Evolutionary conservation across 2,113 vertebrate species (phyloP).

Genomic region (Steatornis caripensis): DNA sequence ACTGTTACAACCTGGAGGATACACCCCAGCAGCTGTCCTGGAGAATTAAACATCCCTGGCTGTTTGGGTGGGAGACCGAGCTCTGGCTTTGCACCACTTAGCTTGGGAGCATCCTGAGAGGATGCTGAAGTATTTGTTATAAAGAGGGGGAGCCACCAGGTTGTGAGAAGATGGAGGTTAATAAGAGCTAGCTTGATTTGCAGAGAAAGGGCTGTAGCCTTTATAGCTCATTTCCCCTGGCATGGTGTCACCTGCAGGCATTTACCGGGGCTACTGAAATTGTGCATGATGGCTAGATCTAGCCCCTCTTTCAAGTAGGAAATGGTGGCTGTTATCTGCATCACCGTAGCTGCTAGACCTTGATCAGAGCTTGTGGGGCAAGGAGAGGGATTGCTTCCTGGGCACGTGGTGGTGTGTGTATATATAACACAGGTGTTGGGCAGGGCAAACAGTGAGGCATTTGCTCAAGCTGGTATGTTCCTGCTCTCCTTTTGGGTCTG

Average conservation of each 20-base stretch:
- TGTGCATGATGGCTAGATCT: not conserved
- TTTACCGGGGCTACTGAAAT: not conserved
- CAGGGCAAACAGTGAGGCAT: not conserved
- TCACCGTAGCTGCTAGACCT: not conserved
- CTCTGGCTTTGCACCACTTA: not conserved
- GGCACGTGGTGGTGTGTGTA: not conserved
- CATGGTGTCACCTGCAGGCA: not conserved
- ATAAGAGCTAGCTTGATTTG: not conserved
- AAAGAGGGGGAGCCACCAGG: not conserved
- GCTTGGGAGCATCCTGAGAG: not conserved
- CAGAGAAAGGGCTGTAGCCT: not conserved
- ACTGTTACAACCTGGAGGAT: not conserved
- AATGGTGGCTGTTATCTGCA: not conserved
- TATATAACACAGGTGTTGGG: not conserved
- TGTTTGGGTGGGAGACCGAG: not conserved
- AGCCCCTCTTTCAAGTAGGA: not conserved
- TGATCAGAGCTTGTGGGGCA: not conserved
- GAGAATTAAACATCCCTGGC: not conserved
- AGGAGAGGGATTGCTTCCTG: not conserved
- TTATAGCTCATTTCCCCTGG: not conserved
- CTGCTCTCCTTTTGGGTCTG: not conserved
- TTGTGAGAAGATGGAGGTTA: not conserved
- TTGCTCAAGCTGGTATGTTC: not conserved
- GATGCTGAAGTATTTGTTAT: not conserved
- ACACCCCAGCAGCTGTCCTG: not conserved